Conservation (phyloP, 2,888 invertebrate genomes). For the Athetis lepigone region DNA sequence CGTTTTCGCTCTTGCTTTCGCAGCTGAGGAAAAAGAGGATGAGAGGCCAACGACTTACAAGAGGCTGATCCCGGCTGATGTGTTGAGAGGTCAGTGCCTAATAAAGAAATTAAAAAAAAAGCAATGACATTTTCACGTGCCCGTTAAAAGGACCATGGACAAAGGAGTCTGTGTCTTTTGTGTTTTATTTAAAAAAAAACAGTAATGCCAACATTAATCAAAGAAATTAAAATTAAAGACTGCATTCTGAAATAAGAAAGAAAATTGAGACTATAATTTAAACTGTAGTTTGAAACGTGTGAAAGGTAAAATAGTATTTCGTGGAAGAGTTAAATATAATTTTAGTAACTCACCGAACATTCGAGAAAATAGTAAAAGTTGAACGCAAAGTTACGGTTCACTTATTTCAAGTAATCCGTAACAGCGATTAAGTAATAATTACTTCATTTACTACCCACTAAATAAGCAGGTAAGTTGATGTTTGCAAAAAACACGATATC, state of each 20-base stretch:
- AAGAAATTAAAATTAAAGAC: not conserved
- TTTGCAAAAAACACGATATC: no score
- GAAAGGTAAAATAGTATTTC: slow-evolving; percentile 21
- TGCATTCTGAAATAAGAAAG: not conserved
- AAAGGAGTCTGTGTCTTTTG: slow-evolving; percentile 4
- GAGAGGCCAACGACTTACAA: slow-evolving; percentile 94
- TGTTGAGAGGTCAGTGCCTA: slow-evolving; percentile 94
- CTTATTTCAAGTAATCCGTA: slow-evolving; percentile 50
- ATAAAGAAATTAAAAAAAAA: slow-evolving; percentile 18
- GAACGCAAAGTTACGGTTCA: slow-evolving; percentile 41
- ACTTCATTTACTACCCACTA: slow-evolving; percentile 21
- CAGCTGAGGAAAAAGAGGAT: slow-evolving; percentile 90
- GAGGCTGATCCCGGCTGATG: slow-evolving; percentile 96
- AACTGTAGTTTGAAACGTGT: not conserved
- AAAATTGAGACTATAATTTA: not conserved
- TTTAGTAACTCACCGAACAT: slow-evolving; percentile 37
- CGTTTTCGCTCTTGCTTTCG: slow-evolving; percentile 88
- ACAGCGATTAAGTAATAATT: slow-evolving; percentile 48
- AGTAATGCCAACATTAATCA: not conserved
- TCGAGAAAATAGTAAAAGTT: slow-evolving; percentile 55
- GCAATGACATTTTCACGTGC: not conserved
- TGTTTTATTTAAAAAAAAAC: not conserved
- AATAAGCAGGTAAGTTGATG: not conserved
- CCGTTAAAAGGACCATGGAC: not conserved
- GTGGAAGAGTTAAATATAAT: slow-evolving; percentile 19